These are phyloP conservation scores for Gavialis gangeticus DNA, from an alignment of 2,113 vertebrate genomes.

Conservation along the genomic window DNA sequence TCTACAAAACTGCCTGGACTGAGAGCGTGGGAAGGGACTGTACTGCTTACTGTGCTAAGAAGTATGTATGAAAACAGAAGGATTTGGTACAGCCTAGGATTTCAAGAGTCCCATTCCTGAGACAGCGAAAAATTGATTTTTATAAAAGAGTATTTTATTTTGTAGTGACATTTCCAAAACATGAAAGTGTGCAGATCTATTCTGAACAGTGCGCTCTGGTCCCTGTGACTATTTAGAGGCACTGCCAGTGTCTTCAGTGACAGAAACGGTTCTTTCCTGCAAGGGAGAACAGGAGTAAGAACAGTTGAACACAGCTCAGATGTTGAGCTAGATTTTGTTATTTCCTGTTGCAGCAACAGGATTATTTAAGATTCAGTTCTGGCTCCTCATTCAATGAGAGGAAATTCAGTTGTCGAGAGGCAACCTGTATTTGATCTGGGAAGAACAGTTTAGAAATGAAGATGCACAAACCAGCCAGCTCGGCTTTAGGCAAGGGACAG, in stretches of 20 bases:
- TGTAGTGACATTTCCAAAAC: neutral
- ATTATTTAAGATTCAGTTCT: neutral
- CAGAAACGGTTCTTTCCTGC: neutral
- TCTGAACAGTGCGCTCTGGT: neutral
- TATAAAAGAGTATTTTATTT: neutral
- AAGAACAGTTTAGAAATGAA: neutral
- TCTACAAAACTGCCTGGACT: constrained; percentile 97
- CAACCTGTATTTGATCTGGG: rapidly evolving
- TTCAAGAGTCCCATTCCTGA: neutral
- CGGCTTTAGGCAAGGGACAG: too few species aligned
- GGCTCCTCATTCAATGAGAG: too few species aligned
- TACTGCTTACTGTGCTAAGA: constrained; percentile 91
- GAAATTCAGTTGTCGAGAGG: neutral
- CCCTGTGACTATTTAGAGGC: neutral
- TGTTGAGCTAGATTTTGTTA: neutral
- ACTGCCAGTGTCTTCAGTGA: neutral
- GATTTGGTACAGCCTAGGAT: neutral
- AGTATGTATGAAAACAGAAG: constrained; percentile 77
- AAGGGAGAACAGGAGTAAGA: neutral
- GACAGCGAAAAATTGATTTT: rapidly evolving
- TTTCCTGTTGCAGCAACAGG: neutral
- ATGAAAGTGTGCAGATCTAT: neutral
- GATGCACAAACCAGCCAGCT: rapidly evolving
- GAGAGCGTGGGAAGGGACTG: constrained; percentile 93
- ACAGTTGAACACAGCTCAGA: neutral